A percentile compares a stretch with the other conserved stretches of the same genome.
These are phyloP conservation scores for Neostethus bicornis DNA, from an alignment of 2,797 vertebrate genomes.

Conservation along the genomic window DNA sequence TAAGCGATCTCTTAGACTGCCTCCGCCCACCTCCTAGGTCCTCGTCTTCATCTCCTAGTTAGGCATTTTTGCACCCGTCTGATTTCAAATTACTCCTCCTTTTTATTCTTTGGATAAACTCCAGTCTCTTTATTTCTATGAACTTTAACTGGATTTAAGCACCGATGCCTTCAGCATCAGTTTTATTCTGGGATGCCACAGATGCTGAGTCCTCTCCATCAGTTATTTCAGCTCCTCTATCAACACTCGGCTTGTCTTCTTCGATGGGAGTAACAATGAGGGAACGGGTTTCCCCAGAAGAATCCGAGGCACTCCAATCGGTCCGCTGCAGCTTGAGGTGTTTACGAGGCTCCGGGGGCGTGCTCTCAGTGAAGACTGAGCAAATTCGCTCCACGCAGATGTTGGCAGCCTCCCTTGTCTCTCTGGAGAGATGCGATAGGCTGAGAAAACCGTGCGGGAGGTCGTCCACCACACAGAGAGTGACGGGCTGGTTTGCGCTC, in stretches of 20 bases:
- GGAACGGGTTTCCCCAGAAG: constrained; percentile 43
- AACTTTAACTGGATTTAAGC: constrained; percentile 49
- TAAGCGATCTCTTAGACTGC: constrained; percentile 16
- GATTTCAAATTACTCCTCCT: constrained; percentile 49
- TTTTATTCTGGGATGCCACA: constrained; percentile 62
- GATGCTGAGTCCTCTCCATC: constrained; percentile 49
- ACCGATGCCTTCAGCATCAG: constrained; percentile 63
- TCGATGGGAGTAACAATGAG: constrained; percentile 47
- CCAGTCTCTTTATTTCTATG: constrained; percentile 9
- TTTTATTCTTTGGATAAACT: constrained; percentile 21
- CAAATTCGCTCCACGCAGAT: constrained; percentile 86
- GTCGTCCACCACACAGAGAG: constrained; percentile 88
- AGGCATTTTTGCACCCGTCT: constrained; percentile 34
- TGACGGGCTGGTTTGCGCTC: constrained; percentile 81
- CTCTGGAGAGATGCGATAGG: constrained; percentile 85
- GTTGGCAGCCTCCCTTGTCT: constrained; percentile 84
- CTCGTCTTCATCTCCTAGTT: constrained; percentile 16
- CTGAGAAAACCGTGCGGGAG: constrained; percentile 94
- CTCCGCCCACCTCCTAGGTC: constrained; percentile 5
- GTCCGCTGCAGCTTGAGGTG: constrained; percentile 85
- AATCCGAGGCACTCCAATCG: constrained; percentile 40
- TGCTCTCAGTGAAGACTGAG: constrained; percentile 73
- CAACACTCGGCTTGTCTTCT: constrained; percentile 38
- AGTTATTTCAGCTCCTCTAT: constrained; percentile 36
- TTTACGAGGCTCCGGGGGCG: constrained; percentile 70